Conservation (phyloP, 2,113 vertebrate species). For the Leptodactylus fuscus region DNA sequence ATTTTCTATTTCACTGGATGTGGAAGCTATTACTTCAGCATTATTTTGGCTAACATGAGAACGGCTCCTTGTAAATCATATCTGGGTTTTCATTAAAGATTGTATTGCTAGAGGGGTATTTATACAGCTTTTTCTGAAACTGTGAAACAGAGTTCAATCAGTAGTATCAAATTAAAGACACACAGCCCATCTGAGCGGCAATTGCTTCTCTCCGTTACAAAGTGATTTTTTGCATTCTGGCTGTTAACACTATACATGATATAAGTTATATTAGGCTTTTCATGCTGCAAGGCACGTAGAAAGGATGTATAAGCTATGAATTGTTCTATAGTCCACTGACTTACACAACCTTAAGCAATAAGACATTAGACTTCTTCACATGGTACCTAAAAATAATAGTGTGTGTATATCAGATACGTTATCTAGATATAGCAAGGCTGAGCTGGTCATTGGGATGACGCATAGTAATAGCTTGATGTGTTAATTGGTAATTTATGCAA, state of each 20-base stretch:
- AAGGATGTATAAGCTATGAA: constrained; percentile 33
- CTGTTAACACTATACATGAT: constrained; percentile 27
- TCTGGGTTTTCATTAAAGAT: constrained; percentile 56
- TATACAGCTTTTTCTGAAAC: constrained; percentile 48
- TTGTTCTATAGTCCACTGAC: constrained; percentile 24
- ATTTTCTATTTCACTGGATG: constrained; percentile 47
- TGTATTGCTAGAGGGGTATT: constrained; percentile 51
- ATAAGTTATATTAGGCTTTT: not conserved
- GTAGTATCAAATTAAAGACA: constrained; percentile 54
- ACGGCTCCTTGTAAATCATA: constrained; percentile 54
- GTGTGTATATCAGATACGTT: not conserved
- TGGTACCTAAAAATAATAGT: not conserved
- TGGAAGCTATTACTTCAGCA: constrained; percentile 52
- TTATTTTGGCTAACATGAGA: constrained; percentile 49
- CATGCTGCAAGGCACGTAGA: constrained; percentile 9
- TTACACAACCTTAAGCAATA: constrained; percentile 24
- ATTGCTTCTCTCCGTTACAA: constrained; percentile 42
- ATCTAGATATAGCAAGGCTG: not conserved
- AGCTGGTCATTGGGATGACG: not conserved
- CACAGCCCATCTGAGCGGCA: constrained; percentile 27
- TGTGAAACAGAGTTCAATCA: constrained; percentile 55
- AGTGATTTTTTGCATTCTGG: constrained; percentile 42
- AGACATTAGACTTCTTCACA: constrained; percentile 3
- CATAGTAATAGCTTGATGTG: not conserved
- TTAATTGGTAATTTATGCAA: not conserved